These are phyloP conservation scores for Calameuta idolon DNA, from an alignment of 2,888 invertebrate species.

Conservation along the genomic window DNA sequence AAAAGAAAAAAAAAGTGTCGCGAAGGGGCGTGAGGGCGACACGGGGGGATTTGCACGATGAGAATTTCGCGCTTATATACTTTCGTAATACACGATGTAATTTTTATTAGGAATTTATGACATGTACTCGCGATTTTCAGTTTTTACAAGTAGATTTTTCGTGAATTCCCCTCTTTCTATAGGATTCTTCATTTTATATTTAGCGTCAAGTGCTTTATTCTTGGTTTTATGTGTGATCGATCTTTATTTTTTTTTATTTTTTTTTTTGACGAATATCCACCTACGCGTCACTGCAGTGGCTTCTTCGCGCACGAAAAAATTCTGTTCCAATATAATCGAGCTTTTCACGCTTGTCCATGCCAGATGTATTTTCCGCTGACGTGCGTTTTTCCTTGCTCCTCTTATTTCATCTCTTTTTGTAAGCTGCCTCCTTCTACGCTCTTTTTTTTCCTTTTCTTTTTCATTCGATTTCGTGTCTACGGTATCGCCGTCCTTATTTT, in stretches of 20 bases:
- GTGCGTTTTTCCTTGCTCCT: slow-evolving; percentile 3
- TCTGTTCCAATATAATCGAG: slow-evolving; percentile 12
- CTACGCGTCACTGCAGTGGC: neutral
- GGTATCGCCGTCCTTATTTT: neutral
- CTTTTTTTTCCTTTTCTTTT: slow-evolving; percentile 14
- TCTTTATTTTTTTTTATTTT: slow-evolving; percentile 16
- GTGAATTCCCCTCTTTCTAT: neutral
- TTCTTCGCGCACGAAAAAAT: slow-evolving; percentile 15
- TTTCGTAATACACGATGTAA: neutral
- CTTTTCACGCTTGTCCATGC: slow-evolving; percentile 27
- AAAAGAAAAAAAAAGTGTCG: too few relatives aligned
- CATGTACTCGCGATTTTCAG: neutral
- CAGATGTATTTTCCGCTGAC: slow-evolving; percentile 26
- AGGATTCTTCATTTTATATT: neutral
- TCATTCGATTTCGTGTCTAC: neutral
- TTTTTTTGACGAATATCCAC: neutral
- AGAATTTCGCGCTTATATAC: neutral
- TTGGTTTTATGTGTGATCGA: neutral
- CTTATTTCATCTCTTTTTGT: slow-evolving; percentile 5
- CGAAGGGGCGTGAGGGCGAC: neutral
- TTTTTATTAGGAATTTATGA: neutral
- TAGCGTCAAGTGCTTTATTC: neutral
- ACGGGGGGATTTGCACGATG: neutral
- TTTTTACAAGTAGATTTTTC: neutral
- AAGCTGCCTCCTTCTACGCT: neutral